Percentiles rank a stretch among this genome's conserved stretches.
Evolutionary conservation across 1,140 invertebrate species (phyloP).

Genomic region (Pseudomyrmex gracilis): DNA sequence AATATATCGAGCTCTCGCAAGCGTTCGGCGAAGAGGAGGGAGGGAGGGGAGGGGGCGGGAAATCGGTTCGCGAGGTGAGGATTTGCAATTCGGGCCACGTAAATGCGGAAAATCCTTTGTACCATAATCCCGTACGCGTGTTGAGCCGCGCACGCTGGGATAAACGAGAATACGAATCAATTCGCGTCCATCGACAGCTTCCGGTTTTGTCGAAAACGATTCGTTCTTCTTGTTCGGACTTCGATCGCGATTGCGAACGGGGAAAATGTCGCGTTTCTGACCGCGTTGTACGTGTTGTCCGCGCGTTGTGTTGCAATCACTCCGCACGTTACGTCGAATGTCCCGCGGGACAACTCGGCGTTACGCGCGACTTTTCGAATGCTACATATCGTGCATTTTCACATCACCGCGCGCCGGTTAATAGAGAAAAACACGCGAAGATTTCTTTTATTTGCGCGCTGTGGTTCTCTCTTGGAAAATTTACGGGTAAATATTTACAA

Average conservation of each 20-base stretch:
- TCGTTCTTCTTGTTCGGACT: slow-evolving; percentile 62
- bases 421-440: neutral
- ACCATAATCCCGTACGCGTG: slow-evolving; percentile 73
- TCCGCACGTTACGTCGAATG: slow-evolving; percentile 1
- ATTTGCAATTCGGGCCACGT: slow-evolving; percentile 78
- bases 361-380: slow-evolving; percentile 23
- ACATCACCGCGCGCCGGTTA: neutral
- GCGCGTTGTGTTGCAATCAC: slow-evolving; percentile 43
- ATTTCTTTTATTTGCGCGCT: neutral
- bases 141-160: slow-evolving; percentile 30
- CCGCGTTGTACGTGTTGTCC: slow-evolving; percentile 24
- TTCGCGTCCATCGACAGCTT: slow-evolving; percentile 76
- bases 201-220: slow-evolving; percentile 74
- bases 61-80: slow-evolving; percentile 38
- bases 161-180: slow-evolving; percentile 74
- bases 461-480: neutral
- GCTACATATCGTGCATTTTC: neutral
- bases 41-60: no score
- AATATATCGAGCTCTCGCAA: slow-evolving; percentile 55
- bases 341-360: slow-evolving; percentile 27
- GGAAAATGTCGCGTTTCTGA: slow-evolving; percentile 58
- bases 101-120: slow-evolving; percentile 79
- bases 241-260: slow-evolving; percentile 53
- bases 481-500: no score
- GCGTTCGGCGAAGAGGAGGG: no score